These are phyloP conservation scores for Plemyria rubiginata DNA, from an alignment of 2,888 invertebrate genomes.

Conservation along the genomic window DNA sequence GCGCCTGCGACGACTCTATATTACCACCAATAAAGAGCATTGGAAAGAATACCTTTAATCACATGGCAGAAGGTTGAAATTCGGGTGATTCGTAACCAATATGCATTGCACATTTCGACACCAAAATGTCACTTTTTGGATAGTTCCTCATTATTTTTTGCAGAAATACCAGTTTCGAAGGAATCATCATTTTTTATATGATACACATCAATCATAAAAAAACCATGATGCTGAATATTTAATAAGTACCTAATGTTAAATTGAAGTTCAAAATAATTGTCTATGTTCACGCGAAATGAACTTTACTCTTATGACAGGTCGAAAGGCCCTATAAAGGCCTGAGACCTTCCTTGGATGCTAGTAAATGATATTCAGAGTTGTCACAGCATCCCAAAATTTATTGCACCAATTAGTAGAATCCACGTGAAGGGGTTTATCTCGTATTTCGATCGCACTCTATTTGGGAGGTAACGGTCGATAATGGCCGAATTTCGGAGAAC, in stretches of 20 bases:
- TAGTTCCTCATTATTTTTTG: constrained; percentile 61
- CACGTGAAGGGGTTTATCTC: constrained; percentile 77
- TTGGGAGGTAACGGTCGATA: constrained; percentile 82
- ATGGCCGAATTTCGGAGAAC: constrained; percentile 79
- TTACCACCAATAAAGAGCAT: constrained; percentile 65
- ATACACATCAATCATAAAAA: too few species aligned
- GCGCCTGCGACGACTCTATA: constrained; percentile 77
- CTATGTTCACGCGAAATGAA: constrained; percentile 1
- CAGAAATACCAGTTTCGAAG: background rate
- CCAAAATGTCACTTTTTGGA: constrained; percentile 71
- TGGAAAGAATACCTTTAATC: constrained; percentile 49
- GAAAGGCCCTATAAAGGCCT: constrained; percentile 65
- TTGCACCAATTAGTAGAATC: constrained; percentile 82
- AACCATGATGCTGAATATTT: too few species aligned
- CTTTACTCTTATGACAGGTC: constrained; percentile 55
- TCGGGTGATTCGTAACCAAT: constrained; percentile 42
- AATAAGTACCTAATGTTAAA: background rate
- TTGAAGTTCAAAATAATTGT: background rate
- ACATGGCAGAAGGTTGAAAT: constrained; percentile 53
- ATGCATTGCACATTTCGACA: constrained; percentile 77
- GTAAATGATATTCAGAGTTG: constrained; percentile 66
- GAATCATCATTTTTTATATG: background rate
- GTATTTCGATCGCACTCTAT: constrained; percentile 74
- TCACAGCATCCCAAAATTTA: constrained; percentile 76
- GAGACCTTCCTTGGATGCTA: constrained; percentile 45